Evolutionary conservation across 2,888 invertebrate species (phyloP).

Genomic region (Nipponacmea schrenckii): DNA sequence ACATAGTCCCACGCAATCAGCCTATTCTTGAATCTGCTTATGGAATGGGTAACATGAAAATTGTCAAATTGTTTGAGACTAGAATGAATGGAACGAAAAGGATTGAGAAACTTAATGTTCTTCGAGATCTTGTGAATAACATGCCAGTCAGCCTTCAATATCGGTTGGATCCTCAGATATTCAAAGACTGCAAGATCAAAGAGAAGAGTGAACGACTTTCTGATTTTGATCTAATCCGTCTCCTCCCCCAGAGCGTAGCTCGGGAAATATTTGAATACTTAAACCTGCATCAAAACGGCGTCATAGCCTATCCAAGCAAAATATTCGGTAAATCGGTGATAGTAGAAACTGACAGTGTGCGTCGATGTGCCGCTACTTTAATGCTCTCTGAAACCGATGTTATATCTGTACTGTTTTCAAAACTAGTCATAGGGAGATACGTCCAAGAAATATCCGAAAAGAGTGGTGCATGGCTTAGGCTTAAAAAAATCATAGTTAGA

Average conservation of each 20-base stretch:
- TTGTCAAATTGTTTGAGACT: background rate
- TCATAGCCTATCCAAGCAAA: background rate
- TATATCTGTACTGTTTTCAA: slow-evolving; percentile 12
- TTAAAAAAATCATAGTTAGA: too few species aligned
- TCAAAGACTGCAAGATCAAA: background rate
- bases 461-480: too few species aligned
- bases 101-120: background rate
- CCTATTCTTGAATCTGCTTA: background rate
- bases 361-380: background rate
- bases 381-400: background rate
- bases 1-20: background rate
- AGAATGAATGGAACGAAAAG: background rate
- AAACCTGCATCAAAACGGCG: background rate
- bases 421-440: slow-evolving; percentile 17
- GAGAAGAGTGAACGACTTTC: background rate
- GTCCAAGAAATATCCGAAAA: background rate
- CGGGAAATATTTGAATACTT: background rate
- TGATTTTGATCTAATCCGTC: background rate
- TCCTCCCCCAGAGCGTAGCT: background rate
- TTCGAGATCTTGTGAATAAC: background rate
- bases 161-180: too few species aligned
- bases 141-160: background rate
- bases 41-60: background rate
- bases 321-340: slow-evolving; percentile 10
- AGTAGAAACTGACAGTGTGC: slow-evolving; percentile 8